Conservation (phyloP, 2,888 invertebrate genomes). For the Eudemis profundana region DNA sequence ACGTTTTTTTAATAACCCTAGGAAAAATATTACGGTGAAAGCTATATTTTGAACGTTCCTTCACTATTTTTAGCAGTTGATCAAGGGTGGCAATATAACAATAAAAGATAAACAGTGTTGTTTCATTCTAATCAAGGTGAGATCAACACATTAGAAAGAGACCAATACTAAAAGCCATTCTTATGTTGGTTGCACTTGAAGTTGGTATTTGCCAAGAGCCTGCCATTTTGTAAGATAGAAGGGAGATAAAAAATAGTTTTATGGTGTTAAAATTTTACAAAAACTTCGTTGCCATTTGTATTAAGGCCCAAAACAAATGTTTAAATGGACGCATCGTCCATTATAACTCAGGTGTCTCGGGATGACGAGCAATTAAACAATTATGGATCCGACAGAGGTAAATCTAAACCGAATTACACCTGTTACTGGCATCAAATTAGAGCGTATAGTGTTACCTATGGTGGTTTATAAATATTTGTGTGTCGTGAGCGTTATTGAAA, state of each 20-base stretch:
- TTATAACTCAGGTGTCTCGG: constrained; percentile 99
- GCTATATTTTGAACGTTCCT: constrained; percentile 43
- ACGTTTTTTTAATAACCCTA: not conserved
- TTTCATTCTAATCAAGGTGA: constrained; percentile 51
- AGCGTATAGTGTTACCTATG: constrained; percentile 82
- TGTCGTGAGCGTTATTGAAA: constrained; percentile 62
- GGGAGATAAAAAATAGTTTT: constrained; percentile 86
- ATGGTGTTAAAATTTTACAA: constrained; percentile 83
- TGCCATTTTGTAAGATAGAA: constrained; percentile 86
- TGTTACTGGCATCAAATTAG: constrained; percentile 83
- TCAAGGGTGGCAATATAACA: constrained; percentile 64
- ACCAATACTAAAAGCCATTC: constrained; percentile 54
- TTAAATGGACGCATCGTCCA: constrained; percentile 99
- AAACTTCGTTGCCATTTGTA: constrained; percentile 81
- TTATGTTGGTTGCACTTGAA: constrained; percentile 72
- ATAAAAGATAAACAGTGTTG: constrained; percentile 52
- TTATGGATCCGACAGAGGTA: constrained; percentile 97
- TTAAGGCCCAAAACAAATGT: constrained; percentile 84
- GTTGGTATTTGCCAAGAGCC: constrained; percentile 82
- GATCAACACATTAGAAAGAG: constrained; percentile 53
- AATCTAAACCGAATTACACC: constrained; percentile 84
- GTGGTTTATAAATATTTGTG: constrained; percentile 73
- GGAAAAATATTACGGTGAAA: not conserved
- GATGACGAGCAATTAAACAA: constrained; percentile 98
- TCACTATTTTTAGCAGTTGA: constrained; percentile 66